Conservation (phyloP, 2,888 invertebrate genomes). For the Ecliptopera silaceata region DNA sequence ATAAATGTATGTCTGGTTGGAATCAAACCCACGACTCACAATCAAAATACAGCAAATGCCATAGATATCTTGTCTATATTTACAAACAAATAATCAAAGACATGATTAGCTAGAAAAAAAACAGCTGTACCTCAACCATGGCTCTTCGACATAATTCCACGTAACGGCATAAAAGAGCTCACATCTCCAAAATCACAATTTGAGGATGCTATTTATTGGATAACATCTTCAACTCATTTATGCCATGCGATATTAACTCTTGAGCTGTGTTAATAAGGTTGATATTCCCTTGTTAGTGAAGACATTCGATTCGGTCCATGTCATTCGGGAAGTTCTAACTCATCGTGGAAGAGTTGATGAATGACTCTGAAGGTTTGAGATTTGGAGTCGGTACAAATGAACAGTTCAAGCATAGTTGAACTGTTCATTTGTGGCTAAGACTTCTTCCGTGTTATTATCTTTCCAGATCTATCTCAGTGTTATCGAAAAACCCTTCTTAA, state of each 20-base stretch:
- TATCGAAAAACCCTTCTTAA: too few species aligned
- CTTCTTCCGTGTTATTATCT: too few species aligned
- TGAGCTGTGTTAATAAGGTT: constrained; percentile 4
- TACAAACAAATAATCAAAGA: background rate
- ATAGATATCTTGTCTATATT: too few species aligned
- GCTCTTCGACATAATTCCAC: constrained; percentile 1
- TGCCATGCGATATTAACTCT: constrained; percentile 1
- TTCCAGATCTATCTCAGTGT: too few species aligned
- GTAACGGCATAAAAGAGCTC: constrained; percentile 9
- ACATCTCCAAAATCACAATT: constrained; percentile 18
- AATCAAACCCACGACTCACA: too few species aligned
- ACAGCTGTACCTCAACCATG: constrained; percentile 4
- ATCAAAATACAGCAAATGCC: too few species aligned
- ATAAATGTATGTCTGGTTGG: too few species aligned
- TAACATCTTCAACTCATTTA: constrained; percentile 15
- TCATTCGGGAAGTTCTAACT: constrained; percentile 12
- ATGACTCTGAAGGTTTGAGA: constrained; percentile 5
- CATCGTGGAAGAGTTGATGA: constrained; percentile 16
- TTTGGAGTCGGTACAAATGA: background rate
- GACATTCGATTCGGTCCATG: constrained; percentile 20
- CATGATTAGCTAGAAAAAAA: background rate
- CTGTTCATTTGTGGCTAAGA: background rate
- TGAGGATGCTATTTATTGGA: constrained; percentile 18
- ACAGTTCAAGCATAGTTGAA: background rate
- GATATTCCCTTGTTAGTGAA: constrained; percentile 5